phyloP scores from a whole-genome alignment of 1,140 invertebrate species.

The Ephestia elutella region DNA sequence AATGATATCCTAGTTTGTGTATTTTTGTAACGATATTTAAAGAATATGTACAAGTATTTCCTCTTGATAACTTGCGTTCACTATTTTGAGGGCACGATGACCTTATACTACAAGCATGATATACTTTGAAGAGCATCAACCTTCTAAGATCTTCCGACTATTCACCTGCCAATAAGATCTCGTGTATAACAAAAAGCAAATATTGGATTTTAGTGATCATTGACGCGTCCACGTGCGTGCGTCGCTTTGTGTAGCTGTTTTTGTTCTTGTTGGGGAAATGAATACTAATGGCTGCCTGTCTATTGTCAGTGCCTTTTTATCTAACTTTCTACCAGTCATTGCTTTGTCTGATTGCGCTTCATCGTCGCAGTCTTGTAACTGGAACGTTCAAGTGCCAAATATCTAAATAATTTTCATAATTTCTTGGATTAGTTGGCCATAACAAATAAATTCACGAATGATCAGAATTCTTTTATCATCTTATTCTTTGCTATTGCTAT shows the following conservation, averaged over 20 bases:
- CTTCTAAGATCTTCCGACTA: not conserved
- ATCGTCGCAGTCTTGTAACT: not conserved
- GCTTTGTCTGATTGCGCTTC: not conserved
- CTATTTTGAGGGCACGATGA: too few species aligned
- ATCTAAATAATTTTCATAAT: not conserved
- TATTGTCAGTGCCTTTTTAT: constrained; percentile 21
- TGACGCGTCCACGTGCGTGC: constrained; percentile 8
- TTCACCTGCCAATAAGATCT: not conserved
- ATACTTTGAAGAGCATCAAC: not conserved
- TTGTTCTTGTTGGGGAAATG: constrained; percentile 19
- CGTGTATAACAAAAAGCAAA: not conserved
- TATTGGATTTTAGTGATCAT: constrained; percentile 4
- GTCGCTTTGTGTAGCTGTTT: constrained; percentile 14
- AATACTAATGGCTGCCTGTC: constrained; percentile 12
- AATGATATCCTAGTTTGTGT: too few species aligned
- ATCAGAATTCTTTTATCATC: too few species aligned
- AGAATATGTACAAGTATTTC: not conserved
- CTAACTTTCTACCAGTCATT: constrained; percentile 17
- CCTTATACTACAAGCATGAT: too few species aligned
- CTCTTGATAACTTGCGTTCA: too few species aligned
- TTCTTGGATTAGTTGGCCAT: not conserved
- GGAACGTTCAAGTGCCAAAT: not conserved
- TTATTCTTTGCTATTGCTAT: too few species aligned
- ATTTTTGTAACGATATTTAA: too few species aligned
- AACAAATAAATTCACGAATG: too few species aligned